phyloP scores from a whole-genome alignment of 2,797 vertebrate species.

The Salmo trutta region DNA sequence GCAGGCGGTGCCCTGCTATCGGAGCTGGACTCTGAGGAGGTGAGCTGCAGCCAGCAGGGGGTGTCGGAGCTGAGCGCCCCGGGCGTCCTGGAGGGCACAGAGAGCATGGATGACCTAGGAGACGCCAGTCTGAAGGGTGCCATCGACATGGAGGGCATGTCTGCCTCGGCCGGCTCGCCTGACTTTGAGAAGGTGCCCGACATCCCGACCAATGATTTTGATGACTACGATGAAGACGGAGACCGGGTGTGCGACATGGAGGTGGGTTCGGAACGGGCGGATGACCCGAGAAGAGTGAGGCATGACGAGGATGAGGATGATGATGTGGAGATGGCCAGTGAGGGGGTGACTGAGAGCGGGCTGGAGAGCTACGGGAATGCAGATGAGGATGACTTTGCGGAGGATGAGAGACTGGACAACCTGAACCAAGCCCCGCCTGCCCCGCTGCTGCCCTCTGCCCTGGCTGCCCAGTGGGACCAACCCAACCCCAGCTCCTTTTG shows the following conservation, averaged over 20 bases:
- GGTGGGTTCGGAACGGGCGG: slow-evolving; percentile 72
- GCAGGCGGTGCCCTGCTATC: slow-evolving; percentile 66
- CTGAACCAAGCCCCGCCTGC: slow-evolving; percentile 70
- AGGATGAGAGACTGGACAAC: slow-evolving; percentile 79
- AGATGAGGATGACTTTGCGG: slow-evolving; percentile 76
- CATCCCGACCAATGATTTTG: slow-evolving; percentile 73
- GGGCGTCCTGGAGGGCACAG: slow-evolving; percentile 78
- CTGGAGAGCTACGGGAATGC: slow-evolving; percentile 77
- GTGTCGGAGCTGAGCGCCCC: slow-evolving; percentile 78
- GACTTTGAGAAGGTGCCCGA: slow-evolving; percentile 79
- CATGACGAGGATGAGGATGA: slow-evolving; percentile 74
- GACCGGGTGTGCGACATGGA: slow-evolving; percentile 80
- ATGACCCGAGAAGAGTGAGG: slow-evolving; percentile 61
- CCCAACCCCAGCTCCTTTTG: slow-evolving; percentile 55
- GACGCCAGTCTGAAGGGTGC: slow-evolving; percentile 80
- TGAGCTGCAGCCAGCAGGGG: slow-evolving; percentile 79
- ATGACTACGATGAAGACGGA: slow-evolving; percentile 65
- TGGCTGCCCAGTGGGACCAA: slow-evolving; percentile 70
- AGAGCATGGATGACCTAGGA: slow-evolving; percentile 79
- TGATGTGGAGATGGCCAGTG: slow-evolving; percentile 79
- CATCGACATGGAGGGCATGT: slow-evolving; percentile 71
- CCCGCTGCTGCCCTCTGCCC: slow-evolving; percentile 60
- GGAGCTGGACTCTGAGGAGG: slow-evolving; percentile 80
- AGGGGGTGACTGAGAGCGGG: slow-evolving; percentile 76
- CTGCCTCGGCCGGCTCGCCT: slow-evolving; percentile 75